A percentile compares a stretch with the other conserved stretches of the same genome.
These are phyloP conservation scores for Neelides sp. DNA, from an alignment of 1,140 invertebrate species.

Conservation along the genomic window DNA sequence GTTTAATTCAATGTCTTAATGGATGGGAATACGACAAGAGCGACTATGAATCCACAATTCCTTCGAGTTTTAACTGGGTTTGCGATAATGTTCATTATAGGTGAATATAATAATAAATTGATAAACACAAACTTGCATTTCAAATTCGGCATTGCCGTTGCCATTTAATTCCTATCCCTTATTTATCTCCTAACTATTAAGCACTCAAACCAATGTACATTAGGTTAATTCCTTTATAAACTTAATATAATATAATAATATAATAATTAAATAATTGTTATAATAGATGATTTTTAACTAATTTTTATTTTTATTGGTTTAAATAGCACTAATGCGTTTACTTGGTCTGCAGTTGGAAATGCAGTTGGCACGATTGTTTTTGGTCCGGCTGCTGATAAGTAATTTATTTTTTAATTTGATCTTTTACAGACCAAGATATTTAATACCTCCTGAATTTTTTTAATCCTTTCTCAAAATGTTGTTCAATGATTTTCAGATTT, in stretches of 20 bases:
- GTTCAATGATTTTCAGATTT: conserved; percentile 5
- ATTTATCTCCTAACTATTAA: too few relatives aligned
- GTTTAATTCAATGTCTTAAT: background rate
- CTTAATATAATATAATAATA: too few relatives aligned
- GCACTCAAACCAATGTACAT: too few relatives aligned
- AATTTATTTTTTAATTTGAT: background rate
- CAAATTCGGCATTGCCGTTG: too few relatives aligned
- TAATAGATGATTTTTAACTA: too few relatives aligned
- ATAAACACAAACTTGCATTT: too few relatives aligned
- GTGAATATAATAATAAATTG: too few relatives aligned
- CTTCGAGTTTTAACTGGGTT: conserved; percentile 24
- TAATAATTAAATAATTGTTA: too few relatives aligned
- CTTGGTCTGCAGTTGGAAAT: conserved; percentile 11
- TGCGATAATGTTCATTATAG: conserved; percentile 13
- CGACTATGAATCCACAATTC: conserved; percentile 22
- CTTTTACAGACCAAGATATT: background rate
- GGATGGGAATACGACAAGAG: conserved; percentile 23
- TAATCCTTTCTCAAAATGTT: background rate
- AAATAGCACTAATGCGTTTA: conserved; percentile 18
- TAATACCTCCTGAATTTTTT: background rate
- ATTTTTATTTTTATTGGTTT: too few relatives aligned
- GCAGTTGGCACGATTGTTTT: conserved; percentile 15
- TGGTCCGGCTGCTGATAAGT: conserved; percentile 22
- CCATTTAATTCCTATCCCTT: too few relatives aligned
- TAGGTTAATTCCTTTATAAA: too few relatives aligned